These are phyloP conservation scores for Sesamia nonagrioides DNA, from an alignment of 1,140 invertebrate genomes.

Conservation along the genomic window DNA sequence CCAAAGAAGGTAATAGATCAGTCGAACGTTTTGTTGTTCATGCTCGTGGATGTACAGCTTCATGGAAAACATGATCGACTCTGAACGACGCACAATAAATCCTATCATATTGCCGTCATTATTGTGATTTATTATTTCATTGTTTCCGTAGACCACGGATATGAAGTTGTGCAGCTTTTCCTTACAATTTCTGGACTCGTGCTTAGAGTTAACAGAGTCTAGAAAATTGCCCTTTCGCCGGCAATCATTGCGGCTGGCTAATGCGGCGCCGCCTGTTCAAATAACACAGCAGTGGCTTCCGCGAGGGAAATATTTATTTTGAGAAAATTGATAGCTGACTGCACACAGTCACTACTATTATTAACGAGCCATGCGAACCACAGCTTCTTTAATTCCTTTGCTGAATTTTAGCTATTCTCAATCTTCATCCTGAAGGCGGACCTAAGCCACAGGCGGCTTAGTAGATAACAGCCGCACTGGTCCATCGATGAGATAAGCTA, in stretches of 20 bases:
- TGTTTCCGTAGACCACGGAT: conserved; percentile 65
- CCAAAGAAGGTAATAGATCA: conserved; percentile 40
- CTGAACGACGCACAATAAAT: conserved; percentile 64
- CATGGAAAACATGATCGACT: conserved; percentile 39
- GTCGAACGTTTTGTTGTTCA: conserved; percentile 39
- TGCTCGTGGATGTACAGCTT: conserved; percentile 18
- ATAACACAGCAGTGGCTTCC: conserved; percentile 77
- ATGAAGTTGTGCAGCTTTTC: conserved; percentile 54
- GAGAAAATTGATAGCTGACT: conserved; percentile 75
- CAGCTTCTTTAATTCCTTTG: conserved; percentile 14
- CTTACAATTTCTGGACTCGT: conserved; percentile 71
- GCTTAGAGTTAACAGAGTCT: conserved; percentile 70
- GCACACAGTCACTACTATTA: conserved; percentile 63
- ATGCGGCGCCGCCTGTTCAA: conserved; percentile 69
- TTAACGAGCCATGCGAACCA: conserved; percentile 63
- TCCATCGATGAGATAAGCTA: too few relatives aligned
- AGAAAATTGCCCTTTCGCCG: conserved; percentile 77
- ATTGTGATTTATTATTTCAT: conserved; percentile 76
- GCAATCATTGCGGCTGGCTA: conserved; percentile 77
- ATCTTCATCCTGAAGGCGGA: not conserved
- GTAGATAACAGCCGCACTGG: too few relatives aligned
- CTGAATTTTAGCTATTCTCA: conserved; percentile 19
- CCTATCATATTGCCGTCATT: conserved; percentile 64
- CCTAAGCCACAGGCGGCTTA: too few relatives aligned
- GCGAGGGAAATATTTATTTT: conserved; percentile 80